Conservation (phyloP, 2,888 invertebrate genomes). For the Cabera pusaria region DNA sequence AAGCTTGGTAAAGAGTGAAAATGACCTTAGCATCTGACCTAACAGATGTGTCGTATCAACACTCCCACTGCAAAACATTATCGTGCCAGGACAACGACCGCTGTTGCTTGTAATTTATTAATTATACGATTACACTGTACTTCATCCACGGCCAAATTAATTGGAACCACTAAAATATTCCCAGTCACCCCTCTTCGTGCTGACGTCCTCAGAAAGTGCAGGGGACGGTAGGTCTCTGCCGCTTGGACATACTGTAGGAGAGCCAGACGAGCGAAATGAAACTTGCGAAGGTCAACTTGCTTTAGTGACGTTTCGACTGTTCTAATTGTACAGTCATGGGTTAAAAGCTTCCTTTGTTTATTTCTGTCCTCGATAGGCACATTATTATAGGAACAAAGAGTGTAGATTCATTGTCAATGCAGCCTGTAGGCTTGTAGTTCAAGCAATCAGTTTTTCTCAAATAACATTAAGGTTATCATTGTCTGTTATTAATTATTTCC, state of each 20-base stretch:
- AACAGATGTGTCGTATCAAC: constrained; percentile 74
- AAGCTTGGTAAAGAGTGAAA: constrained; percentile 56
- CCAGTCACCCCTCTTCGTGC: constrained; percentile 30
- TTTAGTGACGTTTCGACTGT: constrained; percentile 40
- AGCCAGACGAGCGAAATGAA: constrained; percentile 60
- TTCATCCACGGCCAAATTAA: constrained; percentile 55
- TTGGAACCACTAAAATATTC: constrained; percentile 46
- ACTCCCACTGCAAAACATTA: constrained; percentile 72
- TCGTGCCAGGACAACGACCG: constrained; percentile 73
- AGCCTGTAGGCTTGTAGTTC: too few species aligned
- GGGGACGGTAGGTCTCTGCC: constrained; percentile 42
- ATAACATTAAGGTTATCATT: too few species aligned
- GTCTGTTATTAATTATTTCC: too few species aligned
- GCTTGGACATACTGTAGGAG: constrained; percentile 48
- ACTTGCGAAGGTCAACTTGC: constrained; percentile 65
- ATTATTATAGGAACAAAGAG: constrained; percentile 22
- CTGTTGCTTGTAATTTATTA: constrained; percentile 76
- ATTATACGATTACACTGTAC: constrained; percentile 68
- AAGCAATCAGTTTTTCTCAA: too few species aligned
- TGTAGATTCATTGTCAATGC: constrained; percentile 6
- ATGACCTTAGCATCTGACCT: constrained; percentile 70
- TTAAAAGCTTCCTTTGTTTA: constrained; percentile 41
- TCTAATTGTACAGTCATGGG: constrained; percentile 36
- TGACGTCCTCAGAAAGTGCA: constrained; percentile 31
- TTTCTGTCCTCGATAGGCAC: constrained; percentile 23